Percentiles rank a stretch among this genome's conserved stretches.
Conservation (phyloP, 2,888 invertebrate species). For the Cryptocheilus praepositus region DNA sequence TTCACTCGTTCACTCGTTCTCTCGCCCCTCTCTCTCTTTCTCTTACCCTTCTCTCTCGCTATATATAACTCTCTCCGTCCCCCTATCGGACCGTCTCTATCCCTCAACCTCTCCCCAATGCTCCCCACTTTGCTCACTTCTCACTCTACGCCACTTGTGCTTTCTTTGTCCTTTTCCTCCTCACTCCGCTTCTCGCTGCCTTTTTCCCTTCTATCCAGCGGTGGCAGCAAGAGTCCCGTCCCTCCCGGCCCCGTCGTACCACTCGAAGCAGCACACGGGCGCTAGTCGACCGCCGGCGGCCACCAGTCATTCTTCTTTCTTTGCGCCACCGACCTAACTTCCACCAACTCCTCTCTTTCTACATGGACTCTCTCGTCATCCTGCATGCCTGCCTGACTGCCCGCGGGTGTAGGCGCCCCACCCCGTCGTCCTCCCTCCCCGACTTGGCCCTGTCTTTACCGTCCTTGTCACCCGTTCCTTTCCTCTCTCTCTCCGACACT, state of each 20-base stretch:
- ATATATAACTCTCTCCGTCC: conserved; percentile 21
- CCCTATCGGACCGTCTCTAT: neutral
- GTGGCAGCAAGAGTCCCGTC: conserved; percentile 27
- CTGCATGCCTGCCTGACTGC: conserved; percentile 45
- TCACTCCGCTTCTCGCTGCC: conserved; percentile 19
- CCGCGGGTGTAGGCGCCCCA: conserved; percentile 34
- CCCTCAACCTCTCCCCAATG: conserved; percentile 1
- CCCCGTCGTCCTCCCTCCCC: conserved; percentile 29
- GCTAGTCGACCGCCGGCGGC: conserved; percentile 56
- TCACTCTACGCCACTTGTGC: conserved; percentile 19
- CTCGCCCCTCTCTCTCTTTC: conserved; percentile 10
- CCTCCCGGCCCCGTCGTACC: conserved; percentile 31
- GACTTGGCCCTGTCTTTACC: conserved; percentile 27
- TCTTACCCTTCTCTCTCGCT: conserved; percentile 4
- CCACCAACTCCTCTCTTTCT: conserved; percentile 52
- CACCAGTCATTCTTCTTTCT: conserved; percentile 67
- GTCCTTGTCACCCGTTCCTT: conserved; percentile 18
- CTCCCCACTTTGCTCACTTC: conserved; percentile 4
- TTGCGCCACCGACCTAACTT: conserved; percentile 61
- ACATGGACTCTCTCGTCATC: conserved; percentile 44
- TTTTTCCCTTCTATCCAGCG: conserved; percentile 17
- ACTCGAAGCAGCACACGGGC: conserved; percentile 44
- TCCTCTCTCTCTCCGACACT: conserved; percentile 2
- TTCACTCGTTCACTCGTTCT: conserved; percentile 21
- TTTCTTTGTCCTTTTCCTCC: conserved; percentile 8